Percentiles rank a stretch among this genome's conserved stretches.
Conservation (phyloP, 2,113 vertebrate species). For the Dasypus novemcinctus region DNA sequence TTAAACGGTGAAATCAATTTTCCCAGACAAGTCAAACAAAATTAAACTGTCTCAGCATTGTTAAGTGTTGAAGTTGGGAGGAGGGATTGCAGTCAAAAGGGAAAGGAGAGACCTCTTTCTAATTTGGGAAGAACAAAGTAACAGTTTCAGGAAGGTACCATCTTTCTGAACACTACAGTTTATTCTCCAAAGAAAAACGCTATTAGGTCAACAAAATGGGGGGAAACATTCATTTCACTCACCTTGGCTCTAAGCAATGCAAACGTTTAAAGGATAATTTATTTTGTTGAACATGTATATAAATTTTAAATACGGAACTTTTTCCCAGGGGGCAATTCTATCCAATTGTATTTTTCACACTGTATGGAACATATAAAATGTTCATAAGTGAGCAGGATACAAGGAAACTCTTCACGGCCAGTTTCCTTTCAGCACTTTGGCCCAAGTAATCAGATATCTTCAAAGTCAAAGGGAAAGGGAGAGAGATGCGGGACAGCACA, state of each 20-base stretch:
- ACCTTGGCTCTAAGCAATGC: neutral
- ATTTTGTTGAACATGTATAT: conserved; percentile 31
- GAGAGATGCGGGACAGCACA: conserved; percentile 26
- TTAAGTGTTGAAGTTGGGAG: neutral
- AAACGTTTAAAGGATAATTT: neutral
- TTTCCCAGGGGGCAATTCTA: conserved; percentile 9
- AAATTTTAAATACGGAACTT: neutral
- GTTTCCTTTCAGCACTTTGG: conserved; percentile 23
- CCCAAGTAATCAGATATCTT: conserved; percentile 58
- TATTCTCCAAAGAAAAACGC: conserved; percentile 35
- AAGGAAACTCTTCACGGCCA: conserved; percentile 31
- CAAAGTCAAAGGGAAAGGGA: conserved; percentile 57
- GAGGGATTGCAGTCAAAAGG: neutral
- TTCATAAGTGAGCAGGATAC: conserved; percentile 50
- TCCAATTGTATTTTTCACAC: conserved; percentile 56
- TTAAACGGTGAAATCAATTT: neutral
- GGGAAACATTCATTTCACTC: conserved; percentile 4
- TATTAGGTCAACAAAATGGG: conserved; percentile 14
- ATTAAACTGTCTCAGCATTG: conserved; percentile 9
- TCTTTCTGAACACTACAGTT: neutral
- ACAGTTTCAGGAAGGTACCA: conserved; percentile 5
- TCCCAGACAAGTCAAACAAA: neutral
- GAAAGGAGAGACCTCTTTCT: neutral
- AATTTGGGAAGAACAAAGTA: neutral
- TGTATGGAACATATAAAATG: conserved; percentile 41